phyloP scores from a whole-genome alignment of 92 coral and sea anemone genomes.

The Desmophyllum pertusum region DNA sequence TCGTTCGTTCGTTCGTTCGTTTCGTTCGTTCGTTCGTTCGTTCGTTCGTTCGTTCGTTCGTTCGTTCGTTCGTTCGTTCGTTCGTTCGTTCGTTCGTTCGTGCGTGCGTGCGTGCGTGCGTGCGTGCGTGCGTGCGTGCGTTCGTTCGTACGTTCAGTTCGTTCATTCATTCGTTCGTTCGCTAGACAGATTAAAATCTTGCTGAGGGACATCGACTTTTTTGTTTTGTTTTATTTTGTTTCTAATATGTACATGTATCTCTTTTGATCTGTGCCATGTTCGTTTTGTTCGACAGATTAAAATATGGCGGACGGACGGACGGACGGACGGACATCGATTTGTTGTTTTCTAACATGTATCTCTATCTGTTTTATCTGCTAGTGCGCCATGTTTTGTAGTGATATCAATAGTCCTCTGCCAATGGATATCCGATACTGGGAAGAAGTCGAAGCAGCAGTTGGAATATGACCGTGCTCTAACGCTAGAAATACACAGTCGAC shows the following conservation, averaged over 20 bases:
- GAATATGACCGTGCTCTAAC: slow-evolving; percentile 31
- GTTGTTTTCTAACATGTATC: background rate
- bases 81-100: too few relatives aligned
- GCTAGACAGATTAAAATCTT: background rate
- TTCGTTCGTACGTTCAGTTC: too few relatives aligned
- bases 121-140: background rate
- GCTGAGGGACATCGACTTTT: background rate
- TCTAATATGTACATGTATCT: background rate
- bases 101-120: background rate
- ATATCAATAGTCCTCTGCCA: slow-evolving; percentile 78
- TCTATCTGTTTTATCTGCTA: slow-evolving; percentile 29
- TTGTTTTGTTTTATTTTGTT: too few relatives aligned
- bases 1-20: too few relatives aligned
- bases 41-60: background rate
- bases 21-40: background rate
- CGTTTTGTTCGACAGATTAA: background rate
- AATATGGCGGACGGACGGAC: too few relatives aligned
- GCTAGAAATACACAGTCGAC: background rate
- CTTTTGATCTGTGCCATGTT: slow-evolving; percentile 72
- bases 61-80: background rate
- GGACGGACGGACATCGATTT: background rate
- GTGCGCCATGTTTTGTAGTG: slow-evolving; percentile 83
- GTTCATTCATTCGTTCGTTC: background rate
- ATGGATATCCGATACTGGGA: slow-evolving; percentile 81
- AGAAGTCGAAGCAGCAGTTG: slow-evolving; percentile 83